Percentiles rank a stretch among this genome's conserved stretches.
phyloP scores from a whole-genome alignment of 2,888 invertebrate species.

The Leptarthrus brevirostris region DNA sequence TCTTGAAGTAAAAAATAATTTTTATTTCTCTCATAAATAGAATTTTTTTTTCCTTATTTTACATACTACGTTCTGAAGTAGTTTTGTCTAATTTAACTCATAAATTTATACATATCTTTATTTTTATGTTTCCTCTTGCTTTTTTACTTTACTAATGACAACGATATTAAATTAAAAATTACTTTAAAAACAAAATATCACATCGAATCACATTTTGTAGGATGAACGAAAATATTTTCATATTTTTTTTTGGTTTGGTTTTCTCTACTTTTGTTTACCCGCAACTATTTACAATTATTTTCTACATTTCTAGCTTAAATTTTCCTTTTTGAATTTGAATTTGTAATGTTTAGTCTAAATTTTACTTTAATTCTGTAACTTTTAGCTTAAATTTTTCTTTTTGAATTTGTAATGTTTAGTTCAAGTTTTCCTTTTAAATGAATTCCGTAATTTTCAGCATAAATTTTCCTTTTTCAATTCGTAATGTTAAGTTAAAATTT shows the following conservation, averaged over 20 bases:
- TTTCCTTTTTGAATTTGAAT: background rate
- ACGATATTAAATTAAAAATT: background rate
- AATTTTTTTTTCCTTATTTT: background rate
- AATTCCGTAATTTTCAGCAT: too few species aligned
- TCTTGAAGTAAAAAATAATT: too few species aligned
- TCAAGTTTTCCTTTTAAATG: too few species aligned
- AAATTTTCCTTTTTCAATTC: too few species aligned
- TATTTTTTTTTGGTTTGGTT: background rate
- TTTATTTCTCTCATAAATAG: too few species aligned
- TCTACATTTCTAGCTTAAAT: background rate
- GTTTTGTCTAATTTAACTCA: too few species aligned
- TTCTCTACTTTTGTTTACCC: background rate
- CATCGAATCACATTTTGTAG: conserved; percentile 47
- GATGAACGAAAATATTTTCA: conserved; percentile 26
- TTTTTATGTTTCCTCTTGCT: too few species aligned
- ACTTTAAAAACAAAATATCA: conserved; percentile 44
- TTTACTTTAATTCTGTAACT: background rate
- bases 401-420: too few species aligned
- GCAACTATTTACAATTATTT: background rate
- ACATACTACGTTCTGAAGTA: too few species aligned
- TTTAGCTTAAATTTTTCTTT: too few species aligned
- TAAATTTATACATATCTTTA: too few species aligned
- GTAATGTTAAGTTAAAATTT: too few species aligned
- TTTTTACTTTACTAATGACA: background rate
- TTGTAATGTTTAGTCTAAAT: background rate